phyloP scores from a whole-genome alignment of 2,113 vertebrate genomes.

The Prunella himalayana region DNA sequence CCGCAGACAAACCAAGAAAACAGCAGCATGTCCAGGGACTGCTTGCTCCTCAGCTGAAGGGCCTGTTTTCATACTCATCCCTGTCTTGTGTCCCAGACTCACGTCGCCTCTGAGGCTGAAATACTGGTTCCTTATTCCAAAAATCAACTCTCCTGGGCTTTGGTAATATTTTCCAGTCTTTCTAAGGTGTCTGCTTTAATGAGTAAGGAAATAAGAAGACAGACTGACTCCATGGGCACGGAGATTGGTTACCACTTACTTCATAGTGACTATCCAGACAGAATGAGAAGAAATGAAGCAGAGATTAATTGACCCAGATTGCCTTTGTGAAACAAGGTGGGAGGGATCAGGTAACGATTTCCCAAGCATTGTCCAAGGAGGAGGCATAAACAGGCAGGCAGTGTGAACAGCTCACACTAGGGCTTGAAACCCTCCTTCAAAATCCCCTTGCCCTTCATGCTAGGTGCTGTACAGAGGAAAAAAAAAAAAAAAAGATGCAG shows the following conservation, averaged over 20 bases:
- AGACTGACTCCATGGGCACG: slow-evolving; percentile 19
- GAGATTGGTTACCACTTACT: slow-evolving; percentile 69
- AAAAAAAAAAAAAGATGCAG: background rate
- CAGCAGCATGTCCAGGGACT: background rate
- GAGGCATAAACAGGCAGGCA: slow-evolving; percentile 29
- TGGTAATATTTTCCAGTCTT: slow-evolving; percentile 67
- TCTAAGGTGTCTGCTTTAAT: slow-evolving; percentile 66
- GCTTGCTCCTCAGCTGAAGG: slow-evolving; percentile 4
- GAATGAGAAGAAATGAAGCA: slow-evolving; percentile 57
- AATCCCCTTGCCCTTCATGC: background rate
- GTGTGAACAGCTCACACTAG: background rate
- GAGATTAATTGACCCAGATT: slow-evolving; percentile 59
- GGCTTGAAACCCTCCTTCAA: background rate
- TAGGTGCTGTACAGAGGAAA: no score
- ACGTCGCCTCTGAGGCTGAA: background rate
- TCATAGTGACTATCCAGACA: slow-evolving; percentile 59
- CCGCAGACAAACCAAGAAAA: slow-evolving; percentile 18
- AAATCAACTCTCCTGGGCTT: slow-evolving; percentile 33
- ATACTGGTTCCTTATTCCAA: slow-evolving; percentile 61
- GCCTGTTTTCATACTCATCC: slow-evolving; percentile 29
- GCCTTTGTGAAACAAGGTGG: slow-evolving; percentile 58
- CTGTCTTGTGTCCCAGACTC: background rate
- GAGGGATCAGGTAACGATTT: slow-evolving; percentile 67
- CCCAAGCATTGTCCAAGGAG: slow-evolving; percentile 47
- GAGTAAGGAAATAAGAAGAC: slow-evolving; percentile 61